phyloP scores from a whole-genome alignment of 1,140 invertebrate species.

The Zaprionus davidi region DNA sequence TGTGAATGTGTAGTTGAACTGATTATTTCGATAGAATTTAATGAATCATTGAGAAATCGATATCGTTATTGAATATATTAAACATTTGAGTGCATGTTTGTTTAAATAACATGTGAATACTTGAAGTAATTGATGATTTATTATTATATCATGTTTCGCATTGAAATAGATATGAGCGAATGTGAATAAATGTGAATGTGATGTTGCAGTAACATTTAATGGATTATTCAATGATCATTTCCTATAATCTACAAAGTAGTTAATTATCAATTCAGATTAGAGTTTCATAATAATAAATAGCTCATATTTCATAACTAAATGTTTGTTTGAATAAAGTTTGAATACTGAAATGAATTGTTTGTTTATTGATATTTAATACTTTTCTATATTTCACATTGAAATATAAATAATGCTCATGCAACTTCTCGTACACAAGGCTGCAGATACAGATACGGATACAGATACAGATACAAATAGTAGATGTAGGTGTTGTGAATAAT shows the following conservation, averaged over 20 bases:
- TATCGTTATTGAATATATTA: too few relatives aligned
- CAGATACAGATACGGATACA: background rate
- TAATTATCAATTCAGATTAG: too few relatives aligned
- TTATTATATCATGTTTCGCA: background rate
- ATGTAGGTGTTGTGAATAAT: constrained; percentile 2
- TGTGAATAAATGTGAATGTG: background rate
- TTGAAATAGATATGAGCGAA: background rate
- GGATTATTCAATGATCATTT: too few relatives aligned
- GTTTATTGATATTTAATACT: background rate
- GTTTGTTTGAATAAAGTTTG: background rate
- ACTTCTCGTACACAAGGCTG: background rate
- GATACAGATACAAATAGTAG: background rate
- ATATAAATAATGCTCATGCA: background rate
- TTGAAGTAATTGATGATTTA: background rate
- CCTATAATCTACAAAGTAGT: too few relatives aligned
- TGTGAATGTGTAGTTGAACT: background rate
- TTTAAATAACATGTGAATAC: background rate
- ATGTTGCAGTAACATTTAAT: too few relatives aligned
- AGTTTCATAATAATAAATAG: background rate
- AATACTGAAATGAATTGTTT: background rate
- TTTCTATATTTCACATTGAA: background rate
- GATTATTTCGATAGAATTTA: background rate
- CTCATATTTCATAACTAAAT: background rate
- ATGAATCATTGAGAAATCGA: too few relatives aligned
- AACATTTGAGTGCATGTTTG: background rate